Percentiles rank a stretch among this genome's conserved stretches.
Evolutionary conservation across 2,113 vertebrate species (phyloP).

Genomic region (Brachyhypopomus gauderio): DNA sequence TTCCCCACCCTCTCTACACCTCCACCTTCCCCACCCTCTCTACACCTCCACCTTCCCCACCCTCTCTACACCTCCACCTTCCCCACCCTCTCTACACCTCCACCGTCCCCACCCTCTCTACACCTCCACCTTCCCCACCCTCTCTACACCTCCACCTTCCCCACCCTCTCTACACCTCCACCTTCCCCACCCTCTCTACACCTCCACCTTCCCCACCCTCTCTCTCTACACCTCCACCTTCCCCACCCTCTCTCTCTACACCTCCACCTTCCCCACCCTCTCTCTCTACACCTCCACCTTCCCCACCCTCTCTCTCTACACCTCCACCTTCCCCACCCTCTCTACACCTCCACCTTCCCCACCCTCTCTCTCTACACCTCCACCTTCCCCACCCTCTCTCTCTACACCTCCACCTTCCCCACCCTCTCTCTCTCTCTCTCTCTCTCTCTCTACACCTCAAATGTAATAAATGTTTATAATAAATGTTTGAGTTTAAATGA

Average conservation of each 20-base stretch:
- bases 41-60: slow-evolving; percentile 12
- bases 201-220: too few species aligned
- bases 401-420: slow-evolving; percentile 18
- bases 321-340: slow-evolving; percentile 12
- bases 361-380: too few species aligned
- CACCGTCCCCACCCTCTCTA: slow-evolving; percentile 17
- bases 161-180: slow-evolving; percentile 13
- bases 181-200: background rate
- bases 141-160: too few species aligned
- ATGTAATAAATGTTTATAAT: background rate
- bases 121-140: too few species aligned
- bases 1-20: background rate
- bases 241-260: background rate
- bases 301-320: background rate
- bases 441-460: too few species aligned
- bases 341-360: too few species aligned
- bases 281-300: slow-evolving; percentile 19
- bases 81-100: background rate
- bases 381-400: slow-evolving; percentile 23
- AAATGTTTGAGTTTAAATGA: background rate
- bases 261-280: slow-evolving; percentile 12
- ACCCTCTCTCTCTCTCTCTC: too few species aligned
- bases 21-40: slow-evolving; percentile 14
- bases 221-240: too few species aligned
- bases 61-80: slow-evolving; percentile 10